Evolutionary conservation across 2,113 vertebrate genomes (phyloP), one percentile per base, ranked within the genome.

Genomic region (Lepidothrix coronata): DNA sequence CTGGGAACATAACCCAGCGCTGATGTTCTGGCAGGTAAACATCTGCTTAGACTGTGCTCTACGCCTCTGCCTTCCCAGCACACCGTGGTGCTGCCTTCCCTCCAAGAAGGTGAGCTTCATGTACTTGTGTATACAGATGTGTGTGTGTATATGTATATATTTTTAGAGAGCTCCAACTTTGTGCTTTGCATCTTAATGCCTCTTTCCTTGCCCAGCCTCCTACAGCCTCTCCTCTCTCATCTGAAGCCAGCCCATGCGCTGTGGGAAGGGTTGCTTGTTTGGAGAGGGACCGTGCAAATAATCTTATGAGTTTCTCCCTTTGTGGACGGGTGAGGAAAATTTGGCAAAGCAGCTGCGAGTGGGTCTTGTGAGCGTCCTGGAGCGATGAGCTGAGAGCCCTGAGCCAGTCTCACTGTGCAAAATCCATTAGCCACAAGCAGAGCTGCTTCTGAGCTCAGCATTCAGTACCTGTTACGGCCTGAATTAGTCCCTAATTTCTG

Each of bases 401-500:
- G 68, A 93, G 79, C 92, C 49, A n/a, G 46, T 83, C 68, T 86
- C 22, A 55, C 63, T 71, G 83, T 86, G 66, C 25, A 91, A 91
- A 94, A 94, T 95, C 96, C 96, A 74, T 95, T 93, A 88, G 85
- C 86, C 62, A 89, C 0, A 7, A 93, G 85, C 52, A 89, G 83
- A 86, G 58, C 65, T 68, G 80, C 88, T 84, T 79, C 66, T 88
- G 35, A 83, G 52, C 76, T 92, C 37, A 22, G 80, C 68, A 74
- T 93, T 96, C 82, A 84, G 63, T 80, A 93, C 90, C 82, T 87
- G 95, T 92, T 94, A 91, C 0, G 1, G 70, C 83, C 70, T 95
- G 92, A 94, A 94, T 93, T 95, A 78, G 92, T 86, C 68, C 76
- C 37, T 92, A 94, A 96, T 96, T 96, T 93, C 88, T 90, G 61